Percentiles rank a stretch among this genome's conserved stretches.
Conservation (phyloP, 2,113 vertebrate species). For the Podiceps cristatus region DNA sequence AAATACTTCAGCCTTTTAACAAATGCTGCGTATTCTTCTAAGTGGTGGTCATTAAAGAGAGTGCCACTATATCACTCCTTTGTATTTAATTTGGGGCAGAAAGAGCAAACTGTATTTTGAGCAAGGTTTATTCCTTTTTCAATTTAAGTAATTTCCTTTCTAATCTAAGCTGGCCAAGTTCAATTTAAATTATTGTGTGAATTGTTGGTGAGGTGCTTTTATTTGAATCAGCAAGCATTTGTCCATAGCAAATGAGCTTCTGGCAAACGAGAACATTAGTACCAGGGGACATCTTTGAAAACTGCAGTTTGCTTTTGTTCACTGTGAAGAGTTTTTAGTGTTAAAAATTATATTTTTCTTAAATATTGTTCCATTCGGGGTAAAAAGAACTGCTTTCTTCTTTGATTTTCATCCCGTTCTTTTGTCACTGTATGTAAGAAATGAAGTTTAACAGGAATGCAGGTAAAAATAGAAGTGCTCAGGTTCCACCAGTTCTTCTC, state of each 20-base stretch:
- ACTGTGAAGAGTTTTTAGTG: neutral
- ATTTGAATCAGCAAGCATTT: slow-evolving; percentile 66
- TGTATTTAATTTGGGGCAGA: slow-evolving; percentile 18
- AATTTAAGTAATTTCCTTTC: slow-evolving; percentile 57
- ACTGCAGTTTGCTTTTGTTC: slow-evolving; percentile 30
- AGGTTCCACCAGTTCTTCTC: neutral
- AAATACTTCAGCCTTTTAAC: slow-evolving; percentile 20
- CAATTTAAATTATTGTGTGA: slow-evolving; percentile 59
- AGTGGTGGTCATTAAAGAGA: slow-evolving; percentile 25
- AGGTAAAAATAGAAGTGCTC: neutral
- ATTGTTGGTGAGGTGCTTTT: slow-evolving; percentile 57
- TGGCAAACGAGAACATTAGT: slow-evolving; percentile 33
- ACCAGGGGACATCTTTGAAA: slow-evolving; percentile 26
- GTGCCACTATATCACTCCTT: slow-evolving; percentile 20
- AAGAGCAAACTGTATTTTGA: slow-evolving; percentile 35
- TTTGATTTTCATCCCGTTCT: slow-evolving; percentile 4
- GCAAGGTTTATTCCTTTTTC: slow-evolving; percentile 47
- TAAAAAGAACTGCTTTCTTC: neutral
- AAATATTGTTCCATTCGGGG: neutral
- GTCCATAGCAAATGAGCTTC: slow-evolving; percentile 20
- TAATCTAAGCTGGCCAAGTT: slow-evolving; percentile 41
- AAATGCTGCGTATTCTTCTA: slow-evolving; percentile 6
- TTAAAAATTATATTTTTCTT: neutral
- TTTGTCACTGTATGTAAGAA: neutral
- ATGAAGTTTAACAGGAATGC: neutral